Evolutionary conservation across 2,888 invertebrate genomes (phyloP), one percentile per base, ranked within the genome.

Genomic region (Ennomos quercinarius): DNA sequence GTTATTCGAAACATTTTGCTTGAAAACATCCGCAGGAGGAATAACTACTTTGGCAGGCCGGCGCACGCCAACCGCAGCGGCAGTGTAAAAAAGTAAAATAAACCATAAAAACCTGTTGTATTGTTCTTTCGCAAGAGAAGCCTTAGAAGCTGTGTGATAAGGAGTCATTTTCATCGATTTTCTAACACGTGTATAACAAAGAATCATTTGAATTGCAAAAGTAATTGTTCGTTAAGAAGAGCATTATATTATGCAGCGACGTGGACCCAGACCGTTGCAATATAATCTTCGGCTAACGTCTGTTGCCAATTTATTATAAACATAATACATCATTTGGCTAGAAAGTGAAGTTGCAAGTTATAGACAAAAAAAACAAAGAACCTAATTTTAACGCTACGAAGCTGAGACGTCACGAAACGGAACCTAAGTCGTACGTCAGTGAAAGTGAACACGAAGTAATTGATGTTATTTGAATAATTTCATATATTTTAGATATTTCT

Each of bases 61-160:
- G 71, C 64, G 49, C 53, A 64, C 67, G 60, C 67, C 66, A 65
- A 72, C 65, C 67, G 70, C 74, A 64, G 71, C 68, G 67, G 27
- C 27, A 68, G 73, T 71, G 77, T 74, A 83, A 86, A 86, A 86
- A 85, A 76, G 71, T 81, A 88, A 89, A 89, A 86, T 80, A 88
- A 87, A 85, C 77, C 81, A 83, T 81, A 75, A 84, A 86, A 89
- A 87, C 87, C 83, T 78, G 87, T 86, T 86, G 89, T 83, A 91
- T 91, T 91, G 90, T 91, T 91, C 89, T 84, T 85, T 84, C 75
- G 73, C 77, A 76, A 79, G 77, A 78, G 81, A 81, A 83, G 82
- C 77, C 83, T 84, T 72, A 76, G 67, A 67, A 71, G 69, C 70
- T 73, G 74, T 72, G 76, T 83, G 89, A 90, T 90, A 88, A 89